Base-by-base conservation (phyloP, 2,113 vertebrate genomes). In the Progne subis region DNA sequence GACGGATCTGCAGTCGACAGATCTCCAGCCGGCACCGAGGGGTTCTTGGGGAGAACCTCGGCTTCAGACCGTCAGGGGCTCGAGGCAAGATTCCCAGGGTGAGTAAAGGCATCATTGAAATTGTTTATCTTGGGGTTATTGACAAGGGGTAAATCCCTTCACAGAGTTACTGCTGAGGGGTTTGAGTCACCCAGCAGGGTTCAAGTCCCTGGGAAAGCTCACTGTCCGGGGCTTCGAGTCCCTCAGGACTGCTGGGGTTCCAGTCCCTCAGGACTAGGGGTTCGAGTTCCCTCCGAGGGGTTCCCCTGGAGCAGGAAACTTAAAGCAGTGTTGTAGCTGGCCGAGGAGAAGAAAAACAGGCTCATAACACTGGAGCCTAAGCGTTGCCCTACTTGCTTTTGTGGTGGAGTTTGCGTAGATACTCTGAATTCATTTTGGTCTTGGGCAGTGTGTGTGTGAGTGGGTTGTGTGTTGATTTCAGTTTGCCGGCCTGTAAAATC, bases 191-290 rank as follows among this genome's bases (percentile, higher is more conserved):
- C 31, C 53, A 37, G 6, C 4, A 44, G 44, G 37, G 31, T 19
- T 31, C 19, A 29, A 43, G 20, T 43, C 14, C 26, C 32, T 63
- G 49, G 41, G 19, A 49, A 57, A 56, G 12, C 10, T 75, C 70
- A n/a, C 43, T 0, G 1, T 16, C 41, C 0, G 0, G n/a, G n/a
- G 23, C 9, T 46, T 64, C 0, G 2, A 28, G 59, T 46, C 4
- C 41, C 39, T 28, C 18, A 47, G 41, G 69, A 12, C 23, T 32
- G 11, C 39, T 39, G 43, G 28, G 32, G 16, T 28, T 64, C 81
- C 49, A 55, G 14, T 52, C 21, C 28, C 28, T 44, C 28, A 47
- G 23, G 59, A 47, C 9, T 32, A 6, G 2, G 14, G 14, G 14
- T 56, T 85, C 0, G 6, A 34, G 19, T 50, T 67, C 12, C 31